Evolutionary conservation across 1,140 invertebrate genomes (phyloP), one percentile per base, ranked within the genome.

Genomic region (Eriosoma lanigerum): DNA sequence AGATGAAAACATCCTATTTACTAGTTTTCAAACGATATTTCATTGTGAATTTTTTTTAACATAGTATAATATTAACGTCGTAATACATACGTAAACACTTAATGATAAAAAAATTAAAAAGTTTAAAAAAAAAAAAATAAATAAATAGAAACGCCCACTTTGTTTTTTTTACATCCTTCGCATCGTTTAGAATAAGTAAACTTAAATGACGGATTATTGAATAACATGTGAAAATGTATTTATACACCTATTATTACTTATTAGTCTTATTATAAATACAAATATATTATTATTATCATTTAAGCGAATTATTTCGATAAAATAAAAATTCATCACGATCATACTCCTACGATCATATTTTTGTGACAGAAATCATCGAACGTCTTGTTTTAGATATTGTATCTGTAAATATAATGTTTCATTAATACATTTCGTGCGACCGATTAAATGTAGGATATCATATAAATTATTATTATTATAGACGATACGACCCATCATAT

Each of bases 21-120:
- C 12, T 60, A 60, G 56, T 60, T 60, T 60, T 60, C 56, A 60
- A 13, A 60, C 56, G 24, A 60, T 60, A 26, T 56, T 56, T 56
- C 13, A 56, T 21, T 21, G 24, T 21, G 54, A 9, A 56, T 56
- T 21, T 24, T 12, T 56, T 56, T 21, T 12, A 21, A 56, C 13
- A 13, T 24, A 12, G 21, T 56, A 12, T 56, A n/a, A n/a, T 56
- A 56, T 56, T 56, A 56, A 56, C 24, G 54, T 4, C 10, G 24
- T 56, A 12, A 56, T 21, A 54, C n/a, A n/a, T n/a, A 54, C 52
- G n/a, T n/a, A 54, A 19, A 54, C 54, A 56, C 24, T 21, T 5
- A 21, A 21, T 3, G 54, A 56, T 56, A 56, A 21, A n/a, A n/a
- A n/a, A n/a, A n/a, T n/a, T n/a, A n/a, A n/a, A n/a, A n/a, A 24